Base-by-base conservation (phyloP, 2,888 invertebrate species). In the Bhutanitis thaidina region DNA sequence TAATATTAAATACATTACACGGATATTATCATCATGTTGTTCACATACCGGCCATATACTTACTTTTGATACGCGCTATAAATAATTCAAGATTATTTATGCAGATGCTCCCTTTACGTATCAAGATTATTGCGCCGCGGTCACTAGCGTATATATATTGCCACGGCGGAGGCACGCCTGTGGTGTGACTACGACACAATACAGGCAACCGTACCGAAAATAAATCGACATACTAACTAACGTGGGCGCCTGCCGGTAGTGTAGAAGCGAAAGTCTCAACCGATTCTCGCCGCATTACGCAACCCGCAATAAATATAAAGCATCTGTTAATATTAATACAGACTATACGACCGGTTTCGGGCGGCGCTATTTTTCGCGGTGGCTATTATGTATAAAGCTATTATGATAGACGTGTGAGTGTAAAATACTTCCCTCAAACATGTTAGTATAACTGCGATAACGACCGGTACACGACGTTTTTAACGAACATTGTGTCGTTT, bases 391-490 rank as follows among this genome's bases (percentile, higher is more conserved):
- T 74, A 61, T 66, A 59, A 64, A 60, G 56, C 58, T 48, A 69
- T 73, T 74, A 71, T 71, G 73, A 79, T 74, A 73, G 65, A 67
- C 67, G 70, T 69, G 72, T 57, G 69, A 60, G 66, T 69, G 69
- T 76, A 54, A 55, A 57, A 62, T 61, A 65, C 73, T 71, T 67
- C 70, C 63, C 58, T 62, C 65, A 55, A 53, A 57, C 57, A 49
- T 69, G 76, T 80, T 80, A 83, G 82, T 82, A 66, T 69, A 64
- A 69, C 67, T 52, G 70, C 75, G 81, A 80, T 83, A 80, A 81
- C 77, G 80, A 71, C 65, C 69, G 73, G 67, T 61, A 69, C 55
- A 71, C 70, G 79, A 80, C 81, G 82, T 78, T 71, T 67, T 43
- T 47, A 64, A 61, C 57, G 53, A 56, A 53, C 40, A 52, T 53